Evolutionary conservation across 2,797 vertebrate genomes (phyloP), one percentile per base, ranked within the genome.

Genomic region (Staurois parvus): DNA sequence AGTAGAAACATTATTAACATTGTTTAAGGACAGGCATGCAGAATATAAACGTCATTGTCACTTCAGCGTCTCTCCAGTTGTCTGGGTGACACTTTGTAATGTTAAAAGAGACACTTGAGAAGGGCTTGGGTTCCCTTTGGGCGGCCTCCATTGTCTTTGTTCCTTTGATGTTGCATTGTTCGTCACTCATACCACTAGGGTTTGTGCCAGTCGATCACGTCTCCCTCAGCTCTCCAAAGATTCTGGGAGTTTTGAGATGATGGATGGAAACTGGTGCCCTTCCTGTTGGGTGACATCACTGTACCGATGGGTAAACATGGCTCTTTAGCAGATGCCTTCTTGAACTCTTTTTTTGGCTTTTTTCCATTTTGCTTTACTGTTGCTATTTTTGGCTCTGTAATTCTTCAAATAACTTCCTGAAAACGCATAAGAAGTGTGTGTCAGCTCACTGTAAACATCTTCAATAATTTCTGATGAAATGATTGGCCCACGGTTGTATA

Each of bases 81-180:
- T 84, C 69, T 86, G 74, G 79, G 73, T 77, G 72, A 66, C 79
- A 76, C 28, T 78, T 8, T 66, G 19, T 17, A 29, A 59, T 76
- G 73, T 70, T 48, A 84, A n/a, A 48, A 81, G 3, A 73, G 68
- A 24, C 24, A 75, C 26, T 68, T 78, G 45, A n/a, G 34, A 62
- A 75, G n/a, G 7, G 24, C 37, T 3, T 19, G 37, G 85, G 67
- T 81, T 76, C 81, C 81, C 32, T 17, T 19, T 19, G 28, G 62
- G 19, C 56, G 21, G 32, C 45, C 45, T n/a, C 67, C 45, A 78
- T 86, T 83, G 75, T 83, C 75, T 48, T 2, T 13, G 11, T 28
- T 42, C 34, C 68, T 87, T 83, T 87, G 85, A 87, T 87, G 69
- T 75, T 13, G n/a, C 32, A 7, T 83, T 69, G 76, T 42, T 59